Evolutionary conservation across 2,797 vertebrate genomes (phyloP).

Genomic region (Alauda arvensis): DNA sequence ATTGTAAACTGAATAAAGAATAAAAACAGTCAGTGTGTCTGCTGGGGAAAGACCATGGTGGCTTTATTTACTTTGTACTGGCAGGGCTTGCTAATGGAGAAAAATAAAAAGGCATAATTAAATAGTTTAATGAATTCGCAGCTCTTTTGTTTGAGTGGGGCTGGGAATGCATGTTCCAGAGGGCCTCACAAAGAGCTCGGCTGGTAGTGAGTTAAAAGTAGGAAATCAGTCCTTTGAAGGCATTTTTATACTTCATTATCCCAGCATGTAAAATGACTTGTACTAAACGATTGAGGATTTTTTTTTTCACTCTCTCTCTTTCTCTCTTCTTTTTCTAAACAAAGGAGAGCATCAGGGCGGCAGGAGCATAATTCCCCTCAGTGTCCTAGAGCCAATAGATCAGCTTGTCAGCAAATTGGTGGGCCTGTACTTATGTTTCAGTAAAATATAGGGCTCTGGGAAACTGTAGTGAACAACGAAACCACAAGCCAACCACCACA

Average conservation of each 20-base stretch:
- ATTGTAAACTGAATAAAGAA: conserved; percentile 82
- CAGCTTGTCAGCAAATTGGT: conserved; percentile 69
- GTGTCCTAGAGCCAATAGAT: conserved; percentile 70
- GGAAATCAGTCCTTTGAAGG: conserved; percentile 98
- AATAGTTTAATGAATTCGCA: conserved; percentile 96
- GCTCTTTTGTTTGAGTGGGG: conserved; percentile 86
- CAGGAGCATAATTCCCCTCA: conserved; percentile 73
- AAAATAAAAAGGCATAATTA: conserved; percentile 90
- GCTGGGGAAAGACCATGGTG: conserved; percentile 79
- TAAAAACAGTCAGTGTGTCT: conserved; percentile 82
- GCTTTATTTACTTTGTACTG: conserved; percentile 86
- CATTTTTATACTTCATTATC: conserved; percentile 98
- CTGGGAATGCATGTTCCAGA: conserved; percentile 76
- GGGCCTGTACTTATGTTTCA: conserved; percentile 50
- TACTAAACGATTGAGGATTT: conserved; percentile 94
- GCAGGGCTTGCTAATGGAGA: conserved; percentile 82
- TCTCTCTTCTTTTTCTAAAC: conserved; percentile 81
- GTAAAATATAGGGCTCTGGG: conserved; percentile 37
- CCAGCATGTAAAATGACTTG: conserved; percentile 99
- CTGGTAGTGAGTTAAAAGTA: conserved; percentile 82
- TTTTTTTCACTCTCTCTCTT: conserved; percentile 76
- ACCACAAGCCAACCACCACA: conserved; percentile 17
- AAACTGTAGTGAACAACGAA: conserved; percentile 30
- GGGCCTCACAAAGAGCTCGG: conserved; percentile 84
- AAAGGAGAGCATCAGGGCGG: conserved; percentile 81